Percentiles rank a stretch among this genome's conserved stretches.
phyloP scores from a whole-genome alignment of 2,113 vertebrate species.

The Dasyprocta punctata region DNA sequence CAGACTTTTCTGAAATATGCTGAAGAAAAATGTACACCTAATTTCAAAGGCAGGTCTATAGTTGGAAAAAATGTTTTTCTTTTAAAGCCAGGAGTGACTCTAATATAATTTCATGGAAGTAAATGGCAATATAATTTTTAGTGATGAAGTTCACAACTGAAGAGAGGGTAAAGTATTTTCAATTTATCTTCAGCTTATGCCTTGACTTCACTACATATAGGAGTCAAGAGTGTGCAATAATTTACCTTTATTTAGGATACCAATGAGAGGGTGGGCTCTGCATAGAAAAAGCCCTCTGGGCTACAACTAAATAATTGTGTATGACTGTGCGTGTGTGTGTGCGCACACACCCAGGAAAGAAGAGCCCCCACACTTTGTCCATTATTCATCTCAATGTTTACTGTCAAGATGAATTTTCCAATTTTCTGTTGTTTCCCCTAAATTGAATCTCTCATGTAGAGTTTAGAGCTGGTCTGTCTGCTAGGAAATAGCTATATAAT shows the following conservation, averaged over 20 bases:
- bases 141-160: slow-evolving; percentile 18
- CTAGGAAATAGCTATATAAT: slow-evolving; percentile 71
- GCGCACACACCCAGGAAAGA: neutral
- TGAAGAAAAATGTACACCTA: rapidly evolving
- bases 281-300: neutral
- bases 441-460: slow-evolving; percentile 63
- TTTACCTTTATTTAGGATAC: slow-evolving; percentile 14
- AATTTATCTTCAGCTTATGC: slow-evolving; percentile 8
- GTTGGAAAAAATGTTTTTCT: slow-evolving; percentile 27
- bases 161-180: neutral
- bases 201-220: neutral
- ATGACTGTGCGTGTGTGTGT: neutral
- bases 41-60: neutral
- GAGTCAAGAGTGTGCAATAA: neutral
- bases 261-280: neutral
- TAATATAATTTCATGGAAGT: slow-evolving; percentile 31
- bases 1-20: neutral
- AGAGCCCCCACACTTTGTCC: neutral
- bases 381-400: slow-evolving; percentile 58
- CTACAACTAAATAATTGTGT: neutral
- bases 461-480: slow-evolving; percentile 58
- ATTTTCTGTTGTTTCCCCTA: slow-evolving; percentile 71
- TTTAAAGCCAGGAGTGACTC: slow-evolving; percentile 15
- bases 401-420: slow-evolving; percentile 66
- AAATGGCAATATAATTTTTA: slow-evolving; percentile 50